Base-by-base conservation (phyloP, 2,888 invertebrate species). In the Erannis defoliaria region DNA sequence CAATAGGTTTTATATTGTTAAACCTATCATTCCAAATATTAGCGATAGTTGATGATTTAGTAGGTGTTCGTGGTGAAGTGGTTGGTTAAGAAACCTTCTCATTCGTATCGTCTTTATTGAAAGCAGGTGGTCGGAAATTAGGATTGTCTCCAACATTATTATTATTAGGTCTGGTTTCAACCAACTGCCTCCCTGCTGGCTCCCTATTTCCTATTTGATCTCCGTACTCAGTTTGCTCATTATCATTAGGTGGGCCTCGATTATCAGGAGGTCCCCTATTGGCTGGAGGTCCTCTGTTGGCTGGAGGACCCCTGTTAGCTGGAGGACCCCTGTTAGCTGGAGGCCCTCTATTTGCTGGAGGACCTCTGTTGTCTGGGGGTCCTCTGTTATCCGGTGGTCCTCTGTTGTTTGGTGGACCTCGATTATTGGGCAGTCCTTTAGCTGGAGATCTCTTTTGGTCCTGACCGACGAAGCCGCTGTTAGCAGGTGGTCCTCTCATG, bases 361-460 rank as follows among this genome's bases (percentile, higher is more conserved):
- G 71, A 0, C 65, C 67, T 31, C 67, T 57, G 29, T 73, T 67
- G 1, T 10, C 6, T 5, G 69, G 67, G 0, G 68, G 67, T 0
- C 70, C 71, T 23, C 64, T 49, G 6, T 75, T 66, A 5, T 35
- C 18, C 0, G 70, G 71, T 19, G 72, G 69, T 0, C 64, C 72
- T 58, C 66, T 55, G 2, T 69, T 62, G 0, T 26, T 42, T 4
- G 73, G 70, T 0, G 72, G 67, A 0, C 70, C 71, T 18, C 64
- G 55, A 10, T 70, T 66, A 5, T 33, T n/a, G 14, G 67, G 64
- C 1, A 64, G 68, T 0, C 62, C 63, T 45, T 62, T 63, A 5
- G 18, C 29, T 1, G 67, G 66, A 29, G 68, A 66, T 2, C 58
- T 33, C 40, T 56, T 56, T 14, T n/a, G n/a, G 5, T 21, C 26